Percentiles rank a stretch among this genome's conserved stretches.
Evolutionary conservation across 2,888 invertebrate species (phyloP).

Genomic region (Spialia ferax): DNA sequence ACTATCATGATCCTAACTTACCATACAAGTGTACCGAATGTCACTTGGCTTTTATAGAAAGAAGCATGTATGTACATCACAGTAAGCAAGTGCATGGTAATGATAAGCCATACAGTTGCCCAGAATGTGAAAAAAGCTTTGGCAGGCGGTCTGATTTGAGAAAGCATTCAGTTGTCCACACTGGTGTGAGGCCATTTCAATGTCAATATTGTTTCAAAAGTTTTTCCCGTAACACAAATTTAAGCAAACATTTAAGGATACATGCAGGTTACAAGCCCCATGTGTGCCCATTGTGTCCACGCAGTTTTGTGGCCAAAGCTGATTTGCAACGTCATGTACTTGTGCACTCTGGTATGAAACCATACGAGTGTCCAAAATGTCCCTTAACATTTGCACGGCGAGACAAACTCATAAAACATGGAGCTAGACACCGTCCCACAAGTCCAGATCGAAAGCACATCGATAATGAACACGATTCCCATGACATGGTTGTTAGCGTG

Average conservation of each 20-base stretch:
- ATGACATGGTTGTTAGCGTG: constrained; percentile 87
- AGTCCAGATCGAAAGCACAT: constrained; percentile 64
- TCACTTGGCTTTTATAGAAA: constrained; percentile 87
- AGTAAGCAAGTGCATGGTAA: constrained; percentile 89
- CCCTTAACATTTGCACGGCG: constrained; percentile 89
- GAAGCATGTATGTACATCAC: constrained; percentile 88
- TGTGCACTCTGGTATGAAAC: constrained; percentile 89
- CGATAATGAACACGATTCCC: constrained; percentile 68
- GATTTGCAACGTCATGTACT: constrained; percentile 89
- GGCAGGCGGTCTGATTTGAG: constrained; percentile 90
- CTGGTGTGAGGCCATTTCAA: constrained; percentile 91
- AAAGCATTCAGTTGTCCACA: constrained; percentile 92
- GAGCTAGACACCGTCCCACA: constrained; percentile 86
- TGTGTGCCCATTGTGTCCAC: constrained; percentile 90
- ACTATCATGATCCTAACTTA: constrained; percentile 87
- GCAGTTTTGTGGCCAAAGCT: constrained; percentile 90
- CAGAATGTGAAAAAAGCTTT: constrained; percentile 90
- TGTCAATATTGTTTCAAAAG: constrained; percentile 91
- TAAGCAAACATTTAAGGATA: constrained; percentile 91
- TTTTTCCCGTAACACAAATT: constrained; percentile 92
- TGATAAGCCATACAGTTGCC: constrained; percentile 90
- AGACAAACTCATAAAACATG: constrained; percentile 90
- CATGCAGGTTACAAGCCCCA: constrained; percentile 91
- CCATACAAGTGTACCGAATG: constrained; percentile 88
- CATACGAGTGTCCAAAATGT: constrained; percentile 89